A percentile compares a stretch with the other conserved stretches of the same genome.
Conservation (phyloP, 2,797 vertebrate species). For the Falco rusticolus region DNA sequence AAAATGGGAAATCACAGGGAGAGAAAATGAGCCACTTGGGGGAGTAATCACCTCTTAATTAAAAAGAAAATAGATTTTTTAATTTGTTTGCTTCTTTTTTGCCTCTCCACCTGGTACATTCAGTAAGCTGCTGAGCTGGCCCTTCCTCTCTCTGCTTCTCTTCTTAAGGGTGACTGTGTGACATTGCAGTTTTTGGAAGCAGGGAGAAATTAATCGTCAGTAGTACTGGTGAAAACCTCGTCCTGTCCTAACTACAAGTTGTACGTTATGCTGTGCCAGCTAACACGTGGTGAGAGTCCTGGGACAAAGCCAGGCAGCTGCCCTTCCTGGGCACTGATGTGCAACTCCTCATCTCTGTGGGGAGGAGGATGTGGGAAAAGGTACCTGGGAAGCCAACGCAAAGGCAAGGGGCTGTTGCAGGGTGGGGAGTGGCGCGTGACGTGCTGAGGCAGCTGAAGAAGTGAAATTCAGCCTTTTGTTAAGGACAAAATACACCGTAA, state of each 20-base stretch:
- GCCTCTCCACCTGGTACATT: rapidly evolving
- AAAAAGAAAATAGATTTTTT: background rate
- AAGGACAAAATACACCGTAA: rapidly evolving
- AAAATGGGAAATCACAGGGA: background rate
- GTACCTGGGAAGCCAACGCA: background rate
- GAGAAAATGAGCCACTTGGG: background rate
- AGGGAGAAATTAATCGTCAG: rapidly evolving
- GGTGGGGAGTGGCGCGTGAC: background rate
- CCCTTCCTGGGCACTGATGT: background rate
- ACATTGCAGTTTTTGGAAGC: background rate
- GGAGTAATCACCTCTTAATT: background rate
- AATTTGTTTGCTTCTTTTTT: background rate
- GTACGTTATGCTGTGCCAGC: rapidly evolving
- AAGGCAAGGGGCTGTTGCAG: background rate
- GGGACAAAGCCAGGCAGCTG: background rate
- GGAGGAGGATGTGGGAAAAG: background rate
- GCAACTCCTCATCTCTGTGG: rapidly evolving
- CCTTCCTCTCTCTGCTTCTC: background rate
- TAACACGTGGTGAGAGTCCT: rapidly evolving
- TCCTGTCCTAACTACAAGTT: rapidly evolving
- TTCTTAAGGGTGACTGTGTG: rapidly evolving
- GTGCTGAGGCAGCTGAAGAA: background rate
- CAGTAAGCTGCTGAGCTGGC: background rate
- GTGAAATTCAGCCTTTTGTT: no score
- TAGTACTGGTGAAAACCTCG: background rate